These are phyloP conservation scores for Drosophila parvula DNA, from an alignment of 1,140 invertebrate species.

Conservation along the genomic window DNA sequence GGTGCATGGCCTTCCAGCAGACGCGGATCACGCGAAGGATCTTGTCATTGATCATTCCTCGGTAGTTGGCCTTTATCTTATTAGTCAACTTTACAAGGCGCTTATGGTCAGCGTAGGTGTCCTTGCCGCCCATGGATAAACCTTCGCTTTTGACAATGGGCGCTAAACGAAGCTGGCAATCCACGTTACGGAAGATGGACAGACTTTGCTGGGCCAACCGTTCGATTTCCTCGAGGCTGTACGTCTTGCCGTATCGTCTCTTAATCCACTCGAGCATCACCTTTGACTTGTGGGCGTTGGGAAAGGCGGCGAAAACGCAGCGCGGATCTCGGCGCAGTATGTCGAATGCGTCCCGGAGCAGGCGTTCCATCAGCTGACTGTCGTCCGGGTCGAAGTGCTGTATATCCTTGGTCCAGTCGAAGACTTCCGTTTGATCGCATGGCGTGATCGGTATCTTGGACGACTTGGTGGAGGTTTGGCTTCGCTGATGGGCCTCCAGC, in stretches of 20 bases:
- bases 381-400: conserved; percentile 32
- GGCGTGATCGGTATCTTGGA: too few species aligned
- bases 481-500: conserved; percentile 3
- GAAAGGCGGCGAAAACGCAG: conserved; percentile 40
- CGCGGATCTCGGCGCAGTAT: conserved; percentile 31
- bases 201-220: not conserved
- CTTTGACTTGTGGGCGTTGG: conserved; percentile 20
- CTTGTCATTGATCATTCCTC: conserved; percentile 6
- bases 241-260: conserved; percentile 38
- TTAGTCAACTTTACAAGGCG: not conserved
- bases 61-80: conserved; percentile 1
- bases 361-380: conserved; percentile 21
- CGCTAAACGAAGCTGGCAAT: not conserved
- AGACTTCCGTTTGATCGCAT: not conserved
- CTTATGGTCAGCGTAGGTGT: not conserved
- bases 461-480: not conserved
- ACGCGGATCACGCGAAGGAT: conserved; percentile 6
- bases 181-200: not conserved
- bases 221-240: conserved; percentile 10
- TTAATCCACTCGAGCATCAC: conserved; percentile 47
- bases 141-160: not conserved
- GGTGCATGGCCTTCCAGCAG: conserved; percentile 20
- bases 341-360: conserved; percentile 27
- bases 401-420: not conserved
- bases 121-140: accelerated